Percentiles rank a stretch among this genome's conserved stretches.
phyloP scores from a whole-genome alignment of 2,113 vertebrate genomes.

The Beaufortia kweichowensis region DNA sequence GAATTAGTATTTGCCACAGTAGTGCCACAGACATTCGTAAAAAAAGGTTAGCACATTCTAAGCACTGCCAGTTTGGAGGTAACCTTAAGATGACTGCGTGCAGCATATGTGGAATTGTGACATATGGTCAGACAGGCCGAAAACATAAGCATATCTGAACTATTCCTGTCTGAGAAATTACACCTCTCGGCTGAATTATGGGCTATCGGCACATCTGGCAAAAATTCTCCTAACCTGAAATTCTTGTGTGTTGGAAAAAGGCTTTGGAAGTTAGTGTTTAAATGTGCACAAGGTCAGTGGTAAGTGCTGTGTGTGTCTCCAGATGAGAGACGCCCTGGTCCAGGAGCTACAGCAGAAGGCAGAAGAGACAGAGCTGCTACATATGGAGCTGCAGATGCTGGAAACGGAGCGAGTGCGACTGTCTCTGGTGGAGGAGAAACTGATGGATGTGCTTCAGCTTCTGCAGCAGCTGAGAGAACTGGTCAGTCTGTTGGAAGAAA shows the following conservation, averaged over 20 bases:
- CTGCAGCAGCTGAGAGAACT: constrained; percentile 85
- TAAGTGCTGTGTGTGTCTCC: constrained; percentile 46
- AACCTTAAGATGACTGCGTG: not conserved
- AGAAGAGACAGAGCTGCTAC: constrained; percentile 80
- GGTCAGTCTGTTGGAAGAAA: constrained; percentile 70
- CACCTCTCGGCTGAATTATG: constrained; percentile 9
- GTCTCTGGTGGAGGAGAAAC: constrained; percentile 90
- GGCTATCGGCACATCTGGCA: constrained; percentile 34
- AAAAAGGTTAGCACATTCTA: not conserved
- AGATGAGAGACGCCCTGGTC: constrained; percentile 77
- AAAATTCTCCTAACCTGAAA: constrained; percentile 18
- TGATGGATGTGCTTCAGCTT: constrained; percentile 86
- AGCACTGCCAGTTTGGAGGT: not conserved
- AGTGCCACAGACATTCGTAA: constrained; percentile 20
- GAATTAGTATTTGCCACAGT: not conserved
- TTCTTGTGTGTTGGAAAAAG: constrained; percentile 3
- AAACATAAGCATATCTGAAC: constrained; percentile 33
- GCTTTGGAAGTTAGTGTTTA: not conserved
- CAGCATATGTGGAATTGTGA: constrained; percentile 27
- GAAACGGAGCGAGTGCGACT: constrained; percentile 89
- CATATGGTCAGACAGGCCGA: constrained; percentile 32
- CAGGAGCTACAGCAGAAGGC: constrained; percentile 81
- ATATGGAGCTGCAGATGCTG: constrained; percentile 89
- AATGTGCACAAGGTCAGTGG: constrained; percentile 3
- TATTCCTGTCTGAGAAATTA: constrained; percentile 33